Conservation (phyloP, 2,797 vertebrate species). For the Pogonophryne albipinna region DNA sequence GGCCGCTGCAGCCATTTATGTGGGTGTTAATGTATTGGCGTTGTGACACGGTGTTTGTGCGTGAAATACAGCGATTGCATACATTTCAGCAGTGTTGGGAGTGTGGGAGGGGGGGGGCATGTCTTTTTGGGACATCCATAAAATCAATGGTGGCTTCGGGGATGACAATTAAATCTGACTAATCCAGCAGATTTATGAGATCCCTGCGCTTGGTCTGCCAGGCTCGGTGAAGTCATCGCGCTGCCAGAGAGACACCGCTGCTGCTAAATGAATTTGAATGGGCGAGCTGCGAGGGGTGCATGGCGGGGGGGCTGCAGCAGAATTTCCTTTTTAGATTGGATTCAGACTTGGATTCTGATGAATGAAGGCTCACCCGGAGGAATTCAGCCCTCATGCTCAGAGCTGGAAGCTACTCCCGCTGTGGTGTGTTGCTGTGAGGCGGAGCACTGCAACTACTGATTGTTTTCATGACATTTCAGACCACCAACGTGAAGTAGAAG, state of each 20-base stretch:
- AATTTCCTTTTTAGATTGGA: slow-evolving; percentile 61
- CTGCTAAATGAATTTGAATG: slow-evolving; percentile 74
- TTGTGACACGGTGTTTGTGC: slow-evolving; percentile 68
- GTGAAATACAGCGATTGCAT: slow-evolving; percentile 82
- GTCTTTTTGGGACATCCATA: slow-evolving; percentile 75
- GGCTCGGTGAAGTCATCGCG: slow-evolving; percentile 70
- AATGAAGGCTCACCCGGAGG: slow-evolving; percentile 69
- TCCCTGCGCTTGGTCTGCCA: slow-evolving; percentile 67
- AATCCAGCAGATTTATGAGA: slow-evolving; percentile 83
- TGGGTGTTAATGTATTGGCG: slow-evolving; percentile 85
- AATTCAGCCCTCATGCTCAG: slow-evolving; percentile 60
- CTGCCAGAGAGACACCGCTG: slow-evolving; percentile 69
- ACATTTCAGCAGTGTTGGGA: slow-evolving; percentile 68
- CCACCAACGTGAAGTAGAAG: neutral
- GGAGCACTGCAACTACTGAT: neutral
- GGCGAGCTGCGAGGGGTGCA: slow-evolving; percentile 59
- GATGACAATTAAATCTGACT: slow-evolving; percentile 79
- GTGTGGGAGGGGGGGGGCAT: slow-evolving; percentile 25
- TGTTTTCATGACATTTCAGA: neutral
- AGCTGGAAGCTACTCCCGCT: slow-evolving; percentile 24
- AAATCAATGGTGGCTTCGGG: slow-evolving; percentile 74
- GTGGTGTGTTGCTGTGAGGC: slow-evolving; percentile 12
- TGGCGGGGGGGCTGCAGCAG: slow-evolving; percentile 63
- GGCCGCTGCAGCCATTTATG: slow-evolving; percentile 72
- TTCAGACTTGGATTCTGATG: slow-evolving; percentile 70